These are phyloP conservation scores for Listronotus oregonensis DNA, from an alignment of 1,140 invertebrate genomes.

Conservation along the genomic window DNA sequence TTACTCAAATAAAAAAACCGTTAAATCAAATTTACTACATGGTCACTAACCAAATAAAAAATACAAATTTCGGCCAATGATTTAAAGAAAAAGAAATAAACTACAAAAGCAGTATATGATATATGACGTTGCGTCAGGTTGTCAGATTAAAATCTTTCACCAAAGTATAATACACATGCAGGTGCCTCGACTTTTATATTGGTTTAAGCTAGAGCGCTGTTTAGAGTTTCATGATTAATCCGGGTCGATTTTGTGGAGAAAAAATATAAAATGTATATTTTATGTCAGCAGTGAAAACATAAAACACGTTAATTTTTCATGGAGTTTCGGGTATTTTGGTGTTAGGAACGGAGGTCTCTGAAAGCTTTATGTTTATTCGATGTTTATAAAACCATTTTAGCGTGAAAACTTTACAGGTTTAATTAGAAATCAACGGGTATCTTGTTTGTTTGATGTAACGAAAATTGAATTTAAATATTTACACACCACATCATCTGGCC, in stretches of 20 bases:
- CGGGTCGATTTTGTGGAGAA: slow-evolving; percentile 33
- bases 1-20: too few species aligned
- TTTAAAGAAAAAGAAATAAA: slow-evolving; percentile 6
- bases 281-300: slow-evolving; percentile 11
- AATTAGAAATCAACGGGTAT: too few species aligned
- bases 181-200: slow-evolving; percentile 30
- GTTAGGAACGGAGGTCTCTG: slow-evolving; percentile 11
- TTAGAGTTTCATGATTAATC: slow-evolving; percentile 16
- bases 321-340: slow-evolving; percentile 8
- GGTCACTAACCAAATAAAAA: neutral
- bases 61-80: neutral
- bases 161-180: slow-evolving; percentile 22
- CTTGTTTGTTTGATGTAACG: too few species aligned
- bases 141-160: slow-evolving; percentile 31
- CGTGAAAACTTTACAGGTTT: too few species aligned
- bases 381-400: slow-evolving; percentile 12
- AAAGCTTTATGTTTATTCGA: slow-evolving; percentile 11
- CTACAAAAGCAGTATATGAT: slow-evolving; percentile 33
- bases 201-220: slow-evolving; percentile 3
- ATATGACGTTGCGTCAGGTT: slow-evolving; percentile 38
- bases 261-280: slow-evolving; percentile 17
- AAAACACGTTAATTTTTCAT: slow-evolving; percentile 24
- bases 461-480: too few species aligned
- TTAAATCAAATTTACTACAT: too few species aligned
- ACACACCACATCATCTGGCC: too few species aligned